Evolutionary conservation across 2,797 vertebrate species (phyloP).

Genomic region (Mergus octosetaceus): DNA sequence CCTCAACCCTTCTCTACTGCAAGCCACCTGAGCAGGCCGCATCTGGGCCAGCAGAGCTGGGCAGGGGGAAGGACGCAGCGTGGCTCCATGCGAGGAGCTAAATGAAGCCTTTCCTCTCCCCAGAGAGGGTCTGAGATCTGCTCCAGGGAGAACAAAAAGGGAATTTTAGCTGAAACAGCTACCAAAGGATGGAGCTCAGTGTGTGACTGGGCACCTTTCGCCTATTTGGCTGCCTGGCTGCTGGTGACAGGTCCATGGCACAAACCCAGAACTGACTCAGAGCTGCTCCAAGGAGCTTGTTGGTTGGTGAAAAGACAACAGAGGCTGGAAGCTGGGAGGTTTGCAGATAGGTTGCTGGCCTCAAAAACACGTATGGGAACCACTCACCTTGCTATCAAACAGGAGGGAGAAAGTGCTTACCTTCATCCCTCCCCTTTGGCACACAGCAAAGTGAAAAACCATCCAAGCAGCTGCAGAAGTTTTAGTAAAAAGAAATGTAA

Average conservation of each 20-base stretch:
- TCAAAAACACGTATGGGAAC: neutral
- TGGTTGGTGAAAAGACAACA: neutral
- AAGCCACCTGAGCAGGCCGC: neutral
- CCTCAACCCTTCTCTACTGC: neutral
- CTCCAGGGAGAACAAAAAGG: neutral
- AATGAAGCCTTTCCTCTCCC: neutral
- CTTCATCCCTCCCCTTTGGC: fast-evolving
- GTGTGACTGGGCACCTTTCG: neutral
- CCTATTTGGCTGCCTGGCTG: conserved; percentile 31
- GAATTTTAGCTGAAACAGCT: neutral
- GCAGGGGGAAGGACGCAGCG: neutral
- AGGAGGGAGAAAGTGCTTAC: fast-evolving
- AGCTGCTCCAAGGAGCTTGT: neutral
- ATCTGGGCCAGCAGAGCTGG: neutral
- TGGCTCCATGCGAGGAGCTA: fast-evolving
- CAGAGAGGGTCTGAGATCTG: neutral
- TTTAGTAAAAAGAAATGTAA: neutral
- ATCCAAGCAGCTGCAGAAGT: neutral
- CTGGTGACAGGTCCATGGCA: neutral
- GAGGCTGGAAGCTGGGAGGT: neutral
- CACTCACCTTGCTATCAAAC: neutral
- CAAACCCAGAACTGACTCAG: conserved; percentile 23
- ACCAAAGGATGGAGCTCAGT: neutral
- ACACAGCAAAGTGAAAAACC: neutral
- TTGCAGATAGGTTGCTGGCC: neutral